Evolutionary conservation across 2,888 invertebrate species (phyloP), one percentile per base, ranked within the genome.

Genomic region (Sphaeridia pumilis): DNA sequence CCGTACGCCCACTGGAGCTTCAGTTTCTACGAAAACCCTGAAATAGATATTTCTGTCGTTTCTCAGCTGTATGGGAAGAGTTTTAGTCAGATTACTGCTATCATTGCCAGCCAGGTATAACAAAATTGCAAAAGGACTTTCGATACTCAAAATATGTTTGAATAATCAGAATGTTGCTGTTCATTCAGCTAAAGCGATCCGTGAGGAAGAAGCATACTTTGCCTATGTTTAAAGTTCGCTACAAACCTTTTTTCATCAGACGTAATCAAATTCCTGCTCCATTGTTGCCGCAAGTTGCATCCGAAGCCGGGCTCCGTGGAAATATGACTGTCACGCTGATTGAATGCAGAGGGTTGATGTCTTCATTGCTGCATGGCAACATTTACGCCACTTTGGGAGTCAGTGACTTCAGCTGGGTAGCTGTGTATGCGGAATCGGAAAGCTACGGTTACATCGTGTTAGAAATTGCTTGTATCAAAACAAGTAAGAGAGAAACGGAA

Each of bases 1-100:
- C 94, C 94, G 0, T 94, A 89, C 71, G 90, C 92, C 0, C 93
- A 94, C 69, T 94, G 93, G 93, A 89, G 89, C 0, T 77, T 93
- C 57, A 86, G 89, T 59, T 94, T 94, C 70, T 81, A 84, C 67
- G 79, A 82, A 54, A 90, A 90, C 66, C 93, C 93, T 0, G 78
- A 83, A 56, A 76, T 93, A 50, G 89, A 92, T 67, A 78, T 94
- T 63, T 82, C 83, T 48, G 88, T 93, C 3, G 85, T 88, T 65
- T 92, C 93, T 0, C 84, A 89, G 66, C 88, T 93, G 71, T 90
- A 92, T 73, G 93, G 93, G 0, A 78, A 90, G 50, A 89, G 89
- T 70, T 79, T 94, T 69, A 87, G 89, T 68, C 86, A 92, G 65
- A 80, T 95, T 53, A 89, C 92, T 17, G 85, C 87, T 52, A 74